Conservation (phyloP, 2,888 invertebrate species). For the Oscheius sp. region DNA sequence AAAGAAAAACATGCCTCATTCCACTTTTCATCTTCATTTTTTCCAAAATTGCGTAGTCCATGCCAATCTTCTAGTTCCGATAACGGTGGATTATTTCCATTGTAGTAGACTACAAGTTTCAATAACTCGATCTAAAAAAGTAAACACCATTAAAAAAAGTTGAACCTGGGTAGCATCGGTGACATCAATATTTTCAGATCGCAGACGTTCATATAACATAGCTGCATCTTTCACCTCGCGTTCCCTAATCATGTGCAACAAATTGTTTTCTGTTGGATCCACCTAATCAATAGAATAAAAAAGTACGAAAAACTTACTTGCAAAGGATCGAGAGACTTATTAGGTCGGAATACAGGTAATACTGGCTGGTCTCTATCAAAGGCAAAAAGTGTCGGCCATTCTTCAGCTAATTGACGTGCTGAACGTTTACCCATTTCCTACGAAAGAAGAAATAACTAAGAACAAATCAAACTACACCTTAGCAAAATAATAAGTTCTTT, state of each 20-base stretch:
- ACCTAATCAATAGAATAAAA: constrained; percentile 28
- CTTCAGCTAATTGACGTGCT: constrained; percentile 64
- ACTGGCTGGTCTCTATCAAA: constrained; percentile 68
- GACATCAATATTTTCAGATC: constrained; percentile 52
- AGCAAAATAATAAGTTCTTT: constrained; percentile 58
- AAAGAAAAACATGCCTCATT: constrained; percentile 33
- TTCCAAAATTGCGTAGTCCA: constrained; percentile 57
- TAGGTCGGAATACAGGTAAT: constrained; percentile 62
- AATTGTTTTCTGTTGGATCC: constrained; percentile 56
- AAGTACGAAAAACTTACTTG: constrained; percentile 32
- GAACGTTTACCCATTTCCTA: constrained; percentile 66
- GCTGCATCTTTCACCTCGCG: constrained; percentile 57
- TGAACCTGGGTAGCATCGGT: constrained; percentile 37
- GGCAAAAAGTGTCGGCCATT: constrained; percentile 70
- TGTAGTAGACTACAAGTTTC: constrained; percentile 61
- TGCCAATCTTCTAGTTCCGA: constrained; percentile 61
- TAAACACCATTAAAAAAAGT: too few relatives aligned
- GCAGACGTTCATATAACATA: constrained; percentile 60
- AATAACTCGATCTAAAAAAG: constrained; percentile 53
- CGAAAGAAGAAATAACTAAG: not conserved
- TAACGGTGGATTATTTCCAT: constrained; percentile 55
- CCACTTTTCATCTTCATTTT: constrained; percentile 38
- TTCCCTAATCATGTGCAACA: constrained; percentile 47
- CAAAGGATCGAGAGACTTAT: constrained; percentile 51
- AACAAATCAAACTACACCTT: constrained; percentile 40